Evolutionary conservation across 2,797 vertebrate species (phyloP), one percentile per base, ranked within the genome.

Genomic region (Ara ararauna): DNA sequence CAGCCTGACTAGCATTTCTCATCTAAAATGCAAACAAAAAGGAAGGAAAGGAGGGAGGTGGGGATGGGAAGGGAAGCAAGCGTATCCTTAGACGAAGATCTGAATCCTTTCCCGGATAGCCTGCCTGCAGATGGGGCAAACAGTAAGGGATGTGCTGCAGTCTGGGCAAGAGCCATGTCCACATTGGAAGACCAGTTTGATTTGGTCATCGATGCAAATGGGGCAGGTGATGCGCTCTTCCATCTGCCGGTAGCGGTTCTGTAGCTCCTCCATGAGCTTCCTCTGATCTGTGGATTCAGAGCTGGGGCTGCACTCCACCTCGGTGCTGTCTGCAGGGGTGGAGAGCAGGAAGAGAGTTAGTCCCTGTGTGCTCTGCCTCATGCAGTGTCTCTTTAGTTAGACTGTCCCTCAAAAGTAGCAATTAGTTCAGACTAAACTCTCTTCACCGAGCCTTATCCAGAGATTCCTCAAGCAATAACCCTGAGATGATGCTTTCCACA

Each of bases 201-300:
- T 99, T 96, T 99, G 99, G 98, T 98, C 99, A 96, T 99, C 99
- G 77, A 99, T 99, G 98, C 99, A 99, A 97, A 99, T 99, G 34
- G 99, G 99, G 94, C 99, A 99, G 92, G 99, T 99, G 98, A 99
- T 99, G 14, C 99, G 98, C 96, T 99, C 99, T 95, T 99, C 99
- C 99, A 99, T 99, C 98, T 99, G 99, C 47, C 99, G 97, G 98
- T 99, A 99, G 94, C 99, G 99, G 29, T 98, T 99, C 98, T 99
- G 99, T 79, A 99, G 98, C 97, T 99, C 99, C 98, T 99, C 99
- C 98, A 99, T 98, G 64, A 99, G 98, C 98, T 99, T 99, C 97
- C 98, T 98, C 96, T 99, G 99, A 66, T 99, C 99, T 0, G 98
- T 98, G 87, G 98, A 97, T 74, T 99, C 98, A 0, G 98, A 97